Base-by-base conservation (phyloP, 2,888 invertebrate species). In the Vandiemenella viatica region DNA sequence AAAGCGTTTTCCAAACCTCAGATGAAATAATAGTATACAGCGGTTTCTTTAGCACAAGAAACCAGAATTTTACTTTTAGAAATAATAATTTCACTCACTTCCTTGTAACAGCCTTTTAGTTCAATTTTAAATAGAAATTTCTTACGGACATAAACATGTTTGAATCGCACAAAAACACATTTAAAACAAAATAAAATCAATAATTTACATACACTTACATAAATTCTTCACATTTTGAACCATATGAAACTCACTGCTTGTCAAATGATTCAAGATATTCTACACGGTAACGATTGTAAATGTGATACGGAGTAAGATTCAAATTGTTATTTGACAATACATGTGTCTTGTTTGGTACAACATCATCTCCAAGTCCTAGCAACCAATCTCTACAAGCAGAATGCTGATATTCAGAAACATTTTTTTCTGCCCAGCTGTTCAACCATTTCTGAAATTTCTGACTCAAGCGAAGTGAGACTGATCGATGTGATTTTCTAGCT, bases 401-500 rank as follows among this genome's bases (percentile, higher is more conserved):
- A 53, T 74, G 73, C 61, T 80, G 77, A 45, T 71, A 69, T 45
- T 77, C 76, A 50, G 73, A 77, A 2, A 84, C 80, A 59, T 84
- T 73, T 49, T 72, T 70, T 50, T 74, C 68, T 42, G 75, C 67
- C 87, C 87, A 87, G 50, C 70, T 71, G 53, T 75, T 72, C 54
- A 81, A 73, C 77, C 82, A 85, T 45, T 65, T 65, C 52, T 76
- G 73, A 63, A 87, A 86, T 56, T 77, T 79, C n/a, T 69, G 65
- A 59, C 77, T 76, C 61, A 81, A 70, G 50, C 69, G 66, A 62
- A 74, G 75, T 52, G 84, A 83, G 49, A 86, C 79, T 38, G 68
- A 64, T 49, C 77, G 74, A 69, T 87, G 87, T 59, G 77, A 78
- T 85, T 86, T 75, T 69, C 75, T 77, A 38, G 87, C 86, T 67